Percentiles rank a stretch among this genome's conserved stretches.
Evolutionary conservation across 2,113 vertebrate species (phyloP).

Genomic region (Calyptommatus sinebrachiatus): DNA sequence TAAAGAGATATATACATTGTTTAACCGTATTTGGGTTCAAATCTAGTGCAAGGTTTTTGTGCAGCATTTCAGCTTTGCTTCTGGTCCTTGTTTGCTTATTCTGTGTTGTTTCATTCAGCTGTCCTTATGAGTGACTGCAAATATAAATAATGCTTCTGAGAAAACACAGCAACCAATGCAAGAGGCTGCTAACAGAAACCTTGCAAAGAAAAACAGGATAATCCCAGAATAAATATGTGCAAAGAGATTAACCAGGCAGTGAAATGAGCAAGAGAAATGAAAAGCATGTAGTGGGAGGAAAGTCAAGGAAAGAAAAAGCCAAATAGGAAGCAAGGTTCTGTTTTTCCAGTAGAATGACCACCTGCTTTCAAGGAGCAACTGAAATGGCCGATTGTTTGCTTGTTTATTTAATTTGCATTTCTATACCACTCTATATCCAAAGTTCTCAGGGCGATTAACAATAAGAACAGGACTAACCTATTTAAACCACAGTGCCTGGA

Average conservation of each 20-base stretch:
- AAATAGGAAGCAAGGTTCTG: too few relatives aligned
- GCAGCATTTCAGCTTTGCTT: not conserved
- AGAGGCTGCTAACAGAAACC: conserved; percentile 4
- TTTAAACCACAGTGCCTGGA: too few relatives aligned
- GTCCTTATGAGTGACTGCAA: conserved; percentile 7
- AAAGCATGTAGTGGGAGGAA: too few relatives aligned
- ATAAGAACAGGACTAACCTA: too few relatives aligned
- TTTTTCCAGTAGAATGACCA: too few relatives aligned
- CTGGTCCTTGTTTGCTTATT: not conserved
- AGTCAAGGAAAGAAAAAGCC: too few relatives aligned
- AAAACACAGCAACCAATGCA: conserved; percentile 1
- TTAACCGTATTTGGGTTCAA: conserved; percentile 4
- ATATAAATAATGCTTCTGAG: conserved; percentile 18
- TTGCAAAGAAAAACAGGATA: not conserved
- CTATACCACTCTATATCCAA: too few relatives aligned
- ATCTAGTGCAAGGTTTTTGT: not conserved
- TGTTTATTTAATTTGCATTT: too few relatives aligned
- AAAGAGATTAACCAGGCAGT: not conserved
- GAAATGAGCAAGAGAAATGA: not conserved
- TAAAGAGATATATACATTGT: not conserved
- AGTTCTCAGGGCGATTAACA: too few relatives aligned
- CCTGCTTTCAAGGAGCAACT: too few relatives aligned
- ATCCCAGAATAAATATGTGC: conserved; percentile 3
- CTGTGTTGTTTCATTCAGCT: not conserved
- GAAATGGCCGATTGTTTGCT: too few relatives aligned